Conservation (phyloP, 1,140 invertebrate species). For the Lepeophtheirus salmonis region DNA sequence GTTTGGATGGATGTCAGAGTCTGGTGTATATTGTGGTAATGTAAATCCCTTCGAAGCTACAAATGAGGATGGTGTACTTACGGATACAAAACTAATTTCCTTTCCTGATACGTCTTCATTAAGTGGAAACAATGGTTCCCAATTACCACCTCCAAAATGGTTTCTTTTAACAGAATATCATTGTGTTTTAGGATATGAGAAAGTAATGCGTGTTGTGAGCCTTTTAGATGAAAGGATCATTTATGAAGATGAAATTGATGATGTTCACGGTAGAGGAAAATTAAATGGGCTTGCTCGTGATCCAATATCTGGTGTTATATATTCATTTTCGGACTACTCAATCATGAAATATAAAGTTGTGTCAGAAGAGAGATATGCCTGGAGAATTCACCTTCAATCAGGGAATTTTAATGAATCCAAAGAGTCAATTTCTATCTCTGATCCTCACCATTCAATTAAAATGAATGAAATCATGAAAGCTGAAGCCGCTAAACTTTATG, state of each 20-base stretch:
- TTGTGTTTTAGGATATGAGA: slow-evolving; percentile 56
- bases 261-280: slow-evolving; percentile 58
- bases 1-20: slow-evolving; percentile 70
- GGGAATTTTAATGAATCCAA: slow-evolving; percentile 71
- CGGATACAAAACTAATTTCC: slow-evolving; percentile 22
- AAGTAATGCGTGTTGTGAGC: slow-evolving; percentile 64
- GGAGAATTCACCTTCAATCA: slow-evolving; percentile 68
- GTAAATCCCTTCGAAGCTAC: slow-evolving; percentile 27
- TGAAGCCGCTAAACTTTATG: slow-evolving; percentile 66
- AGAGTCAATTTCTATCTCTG: slow-evolving; percentile 25
- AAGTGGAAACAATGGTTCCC: slow-evolving; percentile 26
- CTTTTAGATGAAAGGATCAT: slow-evolving; percentile 66
- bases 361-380: slow-evolving; percentile 67
- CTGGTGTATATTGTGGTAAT: slow-evolving; percentile 46
- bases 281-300: slow-evolving; percentile 64
- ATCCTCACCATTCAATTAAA: slow-evolving; percentile 5
- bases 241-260: slow-evolving; percentile 48
- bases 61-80: slow-evolving; percentile 23
- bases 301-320: slow-evolving; percentile 47
- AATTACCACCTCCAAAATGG: slow-evolving; percentile 12
- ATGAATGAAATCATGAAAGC: background rate
- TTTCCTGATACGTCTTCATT: slow-evolving; percentile 22
- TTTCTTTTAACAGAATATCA: slow-evolving; percentile 81
- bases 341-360: slow-evolving; percentile 69
- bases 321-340: slow-evolving; percentile 58